Base-by-base conservation (phyloP, 1,140 invertebrate genomes). In the Berghia stephanieae region DNA sequence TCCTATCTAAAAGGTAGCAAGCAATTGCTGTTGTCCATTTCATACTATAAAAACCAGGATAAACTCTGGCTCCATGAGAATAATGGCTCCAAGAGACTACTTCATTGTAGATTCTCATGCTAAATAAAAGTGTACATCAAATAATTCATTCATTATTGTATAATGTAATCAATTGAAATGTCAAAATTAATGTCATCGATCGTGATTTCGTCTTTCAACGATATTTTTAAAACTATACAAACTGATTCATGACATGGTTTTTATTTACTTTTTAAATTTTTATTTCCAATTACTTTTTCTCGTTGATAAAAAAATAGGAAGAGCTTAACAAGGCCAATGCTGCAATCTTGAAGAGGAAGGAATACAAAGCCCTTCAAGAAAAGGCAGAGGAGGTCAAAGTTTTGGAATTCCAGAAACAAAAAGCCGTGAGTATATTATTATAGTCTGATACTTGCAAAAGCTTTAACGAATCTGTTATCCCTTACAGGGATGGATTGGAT, bases 341-440 rank as follows among this genome's bases (percentile, higher is more conserved):
- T 44, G 88, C 88, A 42, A 84, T 89, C 27, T 70, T 87, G 13
- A 73, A 83, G n/a, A 74, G 87, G n/a, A 88, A 86, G 67, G 83
- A 85, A 31, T 68, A 85, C 6, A 82, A 84, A 63, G 83, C 84
- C 70, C 79, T 88, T 68, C 87, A 89, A 79, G 89, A 90, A 43
- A 80, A 82, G 71, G 78, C 86, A 8, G 85, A 87, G 38, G 89
- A 90, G 67, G 57, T 83, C 27, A 88, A 88, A 80, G 87, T 90
- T 8, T 73, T 90, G 3, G 87, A 90, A 72, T 89, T 85, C 79
- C 86, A 88, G 84, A 89, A 87, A 78, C 83, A 88, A 79, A 90
- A 90, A 82, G 89, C 88, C 44, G 88, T 89, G 77, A 84, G 87
- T 87, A 10, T 57, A n/a, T 34, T n/a, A 10, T 3, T 13, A 38